A percentile compares a stretch with the other conserved stretches of the same genome.
Evolutionary conservation across 53 echinoderm and acorn worm genomes (phyloP).

Genomic region (Mesocentrotus franciscanus): DNA sequence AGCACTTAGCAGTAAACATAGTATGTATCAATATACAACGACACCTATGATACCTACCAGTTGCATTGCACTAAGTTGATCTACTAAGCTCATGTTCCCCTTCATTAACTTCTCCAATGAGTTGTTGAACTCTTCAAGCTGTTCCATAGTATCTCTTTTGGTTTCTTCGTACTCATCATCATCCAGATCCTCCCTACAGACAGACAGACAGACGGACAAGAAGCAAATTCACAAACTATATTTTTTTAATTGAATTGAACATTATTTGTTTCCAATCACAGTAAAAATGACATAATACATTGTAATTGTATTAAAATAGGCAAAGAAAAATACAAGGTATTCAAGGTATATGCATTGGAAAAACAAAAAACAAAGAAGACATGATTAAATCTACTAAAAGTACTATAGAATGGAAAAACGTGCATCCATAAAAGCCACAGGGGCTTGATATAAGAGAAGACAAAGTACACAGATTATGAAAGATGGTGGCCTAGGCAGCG

Average conservation of each 20-base stretch:
- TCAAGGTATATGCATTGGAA: too few relatives aligned
- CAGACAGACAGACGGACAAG: neutral
- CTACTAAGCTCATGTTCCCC: constrained; percentile 93
- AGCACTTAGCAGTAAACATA: neutral
- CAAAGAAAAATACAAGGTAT: too few relatives aligned
- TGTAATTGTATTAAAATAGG: too few relatives aligned
- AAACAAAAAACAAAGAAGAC: too few relatives aligned
- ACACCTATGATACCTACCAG: constrained; percentile 71
- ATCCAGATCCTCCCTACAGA: constrained; percentile 91
- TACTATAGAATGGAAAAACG: too few relatives aligned
- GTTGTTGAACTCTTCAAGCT: constrained; percentile 93
- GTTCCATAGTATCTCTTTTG: constrained; percentile 93
- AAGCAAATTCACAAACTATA: neutral
- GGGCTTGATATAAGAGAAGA: too few relatives aligned
- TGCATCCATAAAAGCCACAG: too few relatives aligned
- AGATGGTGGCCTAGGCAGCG: too few relatives aligned
- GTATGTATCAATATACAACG: neutral
- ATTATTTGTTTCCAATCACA: too few relatives aligned
- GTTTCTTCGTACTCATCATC: constrained; percentile 98
- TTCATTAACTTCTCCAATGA: constrained; percentile 82
- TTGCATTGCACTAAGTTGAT: constrained; percentile 95
- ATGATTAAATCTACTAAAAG: too few relatives aligned
- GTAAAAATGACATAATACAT: too few relatives aligned
- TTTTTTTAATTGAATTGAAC: neutral
- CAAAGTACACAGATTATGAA: too few relatives aligned